phyloP scores from a whole-genome alignment of 2,888 invertebrate species.

The Allygus modestus region DNA sequence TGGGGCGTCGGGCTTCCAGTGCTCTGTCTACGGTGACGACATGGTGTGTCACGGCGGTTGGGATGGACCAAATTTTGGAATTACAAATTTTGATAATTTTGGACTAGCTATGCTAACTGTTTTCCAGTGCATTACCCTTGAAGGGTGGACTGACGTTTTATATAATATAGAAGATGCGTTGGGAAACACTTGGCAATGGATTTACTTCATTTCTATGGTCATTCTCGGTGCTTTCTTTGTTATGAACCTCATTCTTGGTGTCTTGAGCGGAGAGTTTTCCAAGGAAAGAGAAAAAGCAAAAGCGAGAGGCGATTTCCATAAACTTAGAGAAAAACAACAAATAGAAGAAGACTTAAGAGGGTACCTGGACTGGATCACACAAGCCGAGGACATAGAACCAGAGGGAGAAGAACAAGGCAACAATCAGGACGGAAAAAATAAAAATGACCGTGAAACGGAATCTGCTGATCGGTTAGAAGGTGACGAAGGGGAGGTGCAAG shows the following conservation, averaged over 20 bases:
- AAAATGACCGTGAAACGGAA: slow-evolving; percentile 88
- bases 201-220: slow-evolving; percentile 99
- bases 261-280: slow-evolving; percentile 99
- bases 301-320: slow-evolving; percentile 99
- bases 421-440: slow-evolving; percentile 83
- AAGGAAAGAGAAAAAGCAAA: slow-evolving; percentile 99
- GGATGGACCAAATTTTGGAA: slow-evolving; percentile 96
- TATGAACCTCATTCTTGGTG: slow-evolving; percentile 99
- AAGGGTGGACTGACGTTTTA: slow-evolving; percentile 99
- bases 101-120: slow-evolving; percentile 99
- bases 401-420: slow-evolving; percentile 86
- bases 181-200: slow-evolving; percentile 99
- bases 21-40: slow-evolving; percentile 78
- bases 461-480: slow-evolving; percentile 89
- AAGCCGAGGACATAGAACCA: slow-evolving; percentile 98
- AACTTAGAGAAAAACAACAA: slow-evolving; percentile 98
- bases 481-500: slow-evolving; percentile 85
- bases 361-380: slow-evolving; percentile 99
- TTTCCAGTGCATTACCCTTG: slow-evolving; percentile 99
- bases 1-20: slow-evolving; percentile 83
- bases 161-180: slow-evolving; percentile 97
- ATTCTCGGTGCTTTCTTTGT: slow-evolving; percentile 99
- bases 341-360: slow-evolving; percentile 98
- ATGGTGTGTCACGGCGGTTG: slow-evolving; percentile 87
- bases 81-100: slow-evolving; percentile 99